A percentile compares a stretch with the other conserved stretches of the same genome.
These are phyloP conservation scores for Limnephilus auricula DNA, from an alignment of 2,888 invertebrate species.

Conservation along the genomic window DNA sequence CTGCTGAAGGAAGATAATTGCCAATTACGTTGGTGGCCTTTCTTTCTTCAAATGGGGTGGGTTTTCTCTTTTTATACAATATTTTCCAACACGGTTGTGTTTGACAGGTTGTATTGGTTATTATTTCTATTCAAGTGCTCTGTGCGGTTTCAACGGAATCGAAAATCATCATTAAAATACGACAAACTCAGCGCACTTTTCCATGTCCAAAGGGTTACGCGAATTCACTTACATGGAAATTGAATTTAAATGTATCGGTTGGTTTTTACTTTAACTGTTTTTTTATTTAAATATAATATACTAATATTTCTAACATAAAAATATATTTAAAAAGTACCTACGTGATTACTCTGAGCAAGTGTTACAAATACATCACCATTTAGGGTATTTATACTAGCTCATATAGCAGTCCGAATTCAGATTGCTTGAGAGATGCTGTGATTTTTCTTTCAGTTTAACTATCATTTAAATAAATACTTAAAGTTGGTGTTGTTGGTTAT, in stretches of 20 bases:
- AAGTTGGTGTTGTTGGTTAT: no score
- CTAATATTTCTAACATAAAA: no score
- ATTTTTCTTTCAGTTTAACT: no score
- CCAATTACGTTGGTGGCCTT: constrained; percentile 25
- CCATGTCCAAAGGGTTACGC: neutral
- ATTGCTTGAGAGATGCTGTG: no score
- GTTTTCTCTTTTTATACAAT: constrained; percentile 12
- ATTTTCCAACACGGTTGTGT: constrained; percentile 30
- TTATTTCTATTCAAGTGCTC: neutral
- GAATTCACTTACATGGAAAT: neutral
- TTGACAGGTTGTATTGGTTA: constrained; percentile 38
- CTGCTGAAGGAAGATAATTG: constrained; percentile 26
- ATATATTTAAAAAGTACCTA: no score
- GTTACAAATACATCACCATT: no score
- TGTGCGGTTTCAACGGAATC: neutral
- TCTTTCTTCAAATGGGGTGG: neutral
- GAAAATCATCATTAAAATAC: constrained; percentile 18
- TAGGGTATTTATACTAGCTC: no score
- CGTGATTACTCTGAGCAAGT: no score
- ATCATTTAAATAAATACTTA: no score
- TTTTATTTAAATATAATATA: no score
- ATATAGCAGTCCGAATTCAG: no score
- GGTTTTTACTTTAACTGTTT: no score
- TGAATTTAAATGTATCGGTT: neutral
- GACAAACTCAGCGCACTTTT: neutral